Base-by-base conservation (phyloP, 2,113 vertebrate species). In the Bufo bufo region DNA sequence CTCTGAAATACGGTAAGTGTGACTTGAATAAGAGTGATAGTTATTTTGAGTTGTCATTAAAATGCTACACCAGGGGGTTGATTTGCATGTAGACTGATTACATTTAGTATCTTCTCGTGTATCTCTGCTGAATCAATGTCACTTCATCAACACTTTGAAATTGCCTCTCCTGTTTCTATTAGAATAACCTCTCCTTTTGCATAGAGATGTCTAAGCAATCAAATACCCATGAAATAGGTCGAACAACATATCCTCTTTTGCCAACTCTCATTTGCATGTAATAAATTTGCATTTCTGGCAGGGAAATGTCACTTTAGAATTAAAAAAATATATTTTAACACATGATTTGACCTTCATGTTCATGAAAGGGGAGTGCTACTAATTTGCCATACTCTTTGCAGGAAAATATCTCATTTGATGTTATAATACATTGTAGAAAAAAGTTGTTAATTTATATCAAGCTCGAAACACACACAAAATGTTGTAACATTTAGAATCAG, bases 41-140 rank as follows among this genome's bases (percentile, higher is more conserved):
- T 82, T 91, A 50, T 90, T 91, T 89, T 87, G 85, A 84, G 54
- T 61, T 92, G 65, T 87, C 86, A 87, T 74, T 92, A 91, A 90
- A 90, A 91, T 89, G 79, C 87, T 87, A 81, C 74, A 81, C 43
- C 19, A 43, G 16, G 82, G 80, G 54, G 87, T 79, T 93, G 82
- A 92, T 94, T 92, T 94, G 87, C 90, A 88, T 93, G 90, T 90
- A 89, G 90, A 43, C 77, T 91, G 90, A 91, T 91, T 93, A 90
- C 89, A 92, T 92, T 91, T 91, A 90, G 58, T 91, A 90, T 84
- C 90, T 88, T 77, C 65, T 93, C 77, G 58, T 84, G 8, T 56
- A 85, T 85, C 85, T 82, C 50, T 82, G 56, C 43, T 90, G 90
- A 92, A 92, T 93, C 88, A 91, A 61, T 88, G 91, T 88, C 59